Evolutionary conservation across 2,113 vertebrate genomes (phyloP), one percentile per base, ranked within the genome.

Genomic region (Cariama cristata): DNA sequence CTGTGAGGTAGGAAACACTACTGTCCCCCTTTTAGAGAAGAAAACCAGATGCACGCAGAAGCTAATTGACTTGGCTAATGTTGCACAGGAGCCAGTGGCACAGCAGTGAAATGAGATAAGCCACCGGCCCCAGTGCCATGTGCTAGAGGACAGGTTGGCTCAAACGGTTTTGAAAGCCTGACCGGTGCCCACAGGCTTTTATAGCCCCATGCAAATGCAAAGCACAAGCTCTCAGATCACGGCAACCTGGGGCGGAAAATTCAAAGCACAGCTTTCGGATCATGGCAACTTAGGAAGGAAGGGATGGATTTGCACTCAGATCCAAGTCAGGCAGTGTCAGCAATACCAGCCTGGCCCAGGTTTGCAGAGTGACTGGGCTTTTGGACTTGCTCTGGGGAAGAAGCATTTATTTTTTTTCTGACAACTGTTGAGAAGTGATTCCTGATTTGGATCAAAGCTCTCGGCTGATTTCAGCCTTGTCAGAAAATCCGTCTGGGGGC

Each of bases 31-130:
- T 88, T 86, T 63, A 88, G 74, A 93, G 90, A 88, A 73, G 93
- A 82, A 96, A 93, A 95, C 45, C 96, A 97, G 93, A 95, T 88
- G 92, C 79, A 84, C 16, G 6, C 77, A 82, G 75, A 79, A 96
- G 85, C 90, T 96, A 97, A 96, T 96, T 96, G 97, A 83, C 81
- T 94, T 85, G 85, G 69, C 66, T 95, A 88, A 92, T 90, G 92
- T 94, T 2, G 0, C 50, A 50, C 81, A 50, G 88, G 87, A 93
- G 87, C 71, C 23, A 6, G 81, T 66, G 89, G 81, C 93, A 90
- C 69, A 88, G 79, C 74, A 83, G 79, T 59, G 58, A 72, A 85
- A 81, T 69, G 85, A 90, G 74, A 90, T 90, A 81, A 83, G 66
- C 85, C 5, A 2, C 74, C 10, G 11, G 53, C 62, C 95, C 49